phyloP scores from a whole-genome alignment of 1,140 invertebrate genomes.

The Psix sp. region DNA sequence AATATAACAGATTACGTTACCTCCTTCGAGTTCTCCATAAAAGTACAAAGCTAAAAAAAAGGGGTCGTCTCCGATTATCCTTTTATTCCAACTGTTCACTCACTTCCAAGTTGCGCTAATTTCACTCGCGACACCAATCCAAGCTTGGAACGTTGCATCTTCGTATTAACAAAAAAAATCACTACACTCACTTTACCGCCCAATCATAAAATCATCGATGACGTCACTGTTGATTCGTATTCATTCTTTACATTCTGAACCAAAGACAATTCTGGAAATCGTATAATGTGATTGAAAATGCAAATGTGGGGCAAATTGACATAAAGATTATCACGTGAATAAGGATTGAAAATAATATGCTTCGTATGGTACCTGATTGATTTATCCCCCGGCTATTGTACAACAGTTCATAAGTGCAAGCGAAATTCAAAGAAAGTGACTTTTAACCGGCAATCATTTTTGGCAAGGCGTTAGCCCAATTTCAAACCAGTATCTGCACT shows the following conservation, averaged over 20 bases:
- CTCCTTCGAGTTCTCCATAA: slow-evolving; percentile 54
- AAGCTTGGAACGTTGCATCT: neutral
- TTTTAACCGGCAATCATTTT: slow-evolving; percentile 24
- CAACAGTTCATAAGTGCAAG: neutral
- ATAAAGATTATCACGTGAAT: no score
- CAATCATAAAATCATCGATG: neutral
- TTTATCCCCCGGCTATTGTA: no score
- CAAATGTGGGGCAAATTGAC: neutral
- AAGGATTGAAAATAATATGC: no score
- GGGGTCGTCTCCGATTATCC: slow-evolving; percentile 57
- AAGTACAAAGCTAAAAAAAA: slow-evolving; percentile 41
- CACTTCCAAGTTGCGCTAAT: slow-evolving; percentile 53
- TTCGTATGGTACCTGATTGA: no score
- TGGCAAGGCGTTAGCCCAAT: slow-evolving; percentile 51
- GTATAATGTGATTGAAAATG: neutral
- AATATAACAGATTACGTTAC: slow-evolving; percentile 65
- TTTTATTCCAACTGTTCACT: slow-evolving; percentile 63
- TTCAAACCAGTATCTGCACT: slow-evolving; percentile 45
- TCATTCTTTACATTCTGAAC: neutral
- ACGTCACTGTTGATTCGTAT: slow-evolving; percentile 18
- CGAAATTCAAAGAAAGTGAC: slow-evolving; percentile 30
- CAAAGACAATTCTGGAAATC: slow-evolving; percentile 10
- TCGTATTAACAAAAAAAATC: slow-evolving; percentile 4
- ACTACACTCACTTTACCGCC: slow-evolving; percentile 34
- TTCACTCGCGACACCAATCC: slow-evolving; percentile 54